Percentiles rank a stretch among this genome's conserved stretches.
These are phyloP conservation scores for Agrochola macilenta DNA, from an alignment of 2,888 invertebrate species.

Conservation along the genomic window DNA sequence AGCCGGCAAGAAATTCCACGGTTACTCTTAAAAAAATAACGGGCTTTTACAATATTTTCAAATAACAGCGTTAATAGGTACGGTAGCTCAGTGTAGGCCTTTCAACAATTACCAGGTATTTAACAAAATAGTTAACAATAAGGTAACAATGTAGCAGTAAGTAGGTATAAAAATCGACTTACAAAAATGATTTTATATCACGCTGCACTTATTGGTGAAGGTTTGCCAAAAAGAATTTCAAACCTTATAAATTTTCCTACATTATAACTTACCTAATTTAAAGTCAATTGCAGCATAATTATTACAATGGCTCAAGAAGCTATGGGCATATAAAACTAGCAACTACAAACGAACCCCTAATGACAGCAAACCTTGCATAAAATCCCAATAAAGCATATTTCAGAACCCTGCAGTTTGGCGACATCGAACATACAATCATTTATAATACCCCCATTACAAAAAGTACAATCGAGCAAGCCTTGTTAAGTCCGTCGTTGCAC, in stretches of 20 bases:
- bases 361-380: not conserved
- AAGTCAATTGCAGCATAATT: not conserved
- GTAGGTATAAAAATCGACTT: not conserved
- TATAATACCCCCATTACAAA: slow-evolving; percentile 74
- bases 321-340: not conserved
- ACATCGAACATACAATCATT: slow-evolving; percentile 69
- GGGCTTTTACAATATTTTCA: too few relatives aligned
- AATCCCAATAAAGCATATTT: not conserved
- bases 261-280: not conserved
- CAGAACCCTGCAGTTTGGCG: slow-evolving; percentile 44
- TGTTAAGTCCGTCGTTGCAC: slow-evolving; percentile 77
- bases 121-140: too few relatives aligned
- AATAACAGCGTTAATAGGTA: too few relatives aligned
- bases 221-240: not conserved
- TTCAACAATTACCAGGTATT: too few relatives aligned
- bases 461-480: slow-evolving; percentile 78
- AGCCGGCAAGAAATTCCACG: too few relatives aligned
- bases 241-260: not conserved
- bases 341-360: not conserved
- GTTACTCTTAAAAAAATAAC: too few relatives aligned
- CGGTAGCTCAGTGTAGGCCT: too few relatives aligned
- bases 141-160: not conserved
- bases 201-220: not conserved
- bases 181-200: not conserved
- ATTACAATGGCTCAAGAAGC: not conserved